Base-by-base conservation (phyloP, 1,140 invertebrate species). In the Leptoteleia sp. region DNA sequence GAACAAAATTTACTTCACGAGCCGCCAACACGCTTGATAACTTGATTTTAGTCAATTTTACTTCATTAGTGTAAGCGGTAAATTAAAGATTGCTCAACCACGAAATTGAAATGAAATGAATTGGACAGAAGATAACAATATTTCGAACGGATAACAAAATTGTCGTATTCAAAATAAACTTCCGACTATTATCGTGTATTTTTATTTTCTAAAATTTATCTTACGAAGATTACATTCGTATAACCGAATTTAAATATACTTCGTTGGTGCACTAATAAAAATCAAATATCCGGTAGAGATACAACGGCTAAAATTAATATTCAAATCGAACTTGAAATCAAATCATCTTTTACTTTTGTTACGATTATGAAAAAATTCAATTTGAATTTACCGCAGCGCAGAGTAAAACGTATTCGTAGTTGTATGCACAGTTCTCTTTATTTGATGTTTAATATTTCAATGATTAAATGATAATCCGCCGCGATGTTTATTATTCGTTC, bases 1-100 rank as follows among this genome's bases (percentile, higher is more conserved):
- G 33, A 22, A 47, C 50, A 50, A 67, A 72, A 71, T 80, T 76
- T 71, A 77, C 75, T 67, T 77, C 37, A 9, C 33, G 0, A 38
- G 0, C 16, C 4, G 5, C 2, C 27, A 42, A 47, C 37, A 71
- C 38, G 11, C 13, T 13, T 11, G 12, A 52, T 54, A 37, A 73
- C 48, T 37, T 43, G n/a, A 67, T 45, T 45, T 35, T 17, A 1
- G 0, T 1, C 7, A 16, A 16, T 48, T 48, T 31, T 33, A 7
- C 0, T 31, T 48, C 4, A 43, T 19, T 43, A 12, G 7, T 8
- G 7, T 40, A 40, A 40, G 13, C 5, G 1, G 6, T 8, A 7
- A 29, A 29, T 29, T 29, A 29, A 29, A 7, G 3, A 25, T 25
- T 25, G 22, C 22, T n/a, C n/a, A n/a, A n/a, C n/a, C n/a, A n/a